Base-by-base conservation (phyloP, 2,113 vertebrate genomes). In the Oostethus manadensis region DNA sequence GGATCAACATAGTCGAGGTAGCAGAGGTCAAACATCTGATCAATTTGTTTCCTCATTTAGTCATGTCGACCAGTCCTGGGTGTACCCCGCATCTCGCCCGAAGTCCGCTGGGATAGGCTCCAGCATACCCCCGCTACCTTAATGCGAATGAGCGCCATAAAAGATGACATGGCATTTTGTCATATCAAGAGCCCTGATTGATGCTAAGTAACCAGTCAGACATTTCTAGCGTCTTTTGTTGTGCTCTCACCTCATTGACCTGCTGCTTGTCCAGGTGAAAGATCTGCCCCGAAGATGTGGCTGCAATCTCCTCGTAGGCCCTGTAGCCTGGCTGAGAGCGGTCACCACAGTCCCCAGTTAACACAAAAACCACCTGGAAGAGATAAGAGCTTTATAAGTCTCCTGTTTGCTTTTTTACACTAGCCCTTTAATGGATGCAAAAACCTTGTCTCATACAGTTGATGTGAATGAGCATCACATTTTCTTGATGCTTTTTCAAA, bases 251-350 rank as follows among this genome's bases (percentile, higher is more conserved):
- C 94, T 98, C 94, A 0, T 94, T 88, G 84, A 97, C 95, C 77
- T 94, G 94, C 83, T 94, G 93, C 83, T 96, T 98, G 86, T 93
- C 93, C 87, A 98, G 80, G 83, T 98, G 94, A 84, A 98, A 96
- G 74, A 98, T 93, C 77, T 98, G 95, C 55, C 95, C 95, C 0
- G 95, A 96, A 68, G 94, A 96, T 64, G 91, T 91, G 70, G 94
- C 92, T 0, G 95, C 95, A 0, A 98, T 93, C 83, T 95, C 94
- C 84, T 98, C 94, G 0, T 93, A 98, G 1, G 85, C 93, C 15
- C 86, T 89, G 88, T 98, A 97, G 51, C 95, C 95, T 0, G 94
- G 94, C 68, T 98, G 94, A 51, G 90, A 92, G 51, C 93, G 92
- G 85, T 97, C 93, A 2, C 94, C 94, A 1, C 95, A 98, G 85